Base-by-base conservation (phyloP, 2,113 vertebrate species). In the Silurus asotus region DNA sequence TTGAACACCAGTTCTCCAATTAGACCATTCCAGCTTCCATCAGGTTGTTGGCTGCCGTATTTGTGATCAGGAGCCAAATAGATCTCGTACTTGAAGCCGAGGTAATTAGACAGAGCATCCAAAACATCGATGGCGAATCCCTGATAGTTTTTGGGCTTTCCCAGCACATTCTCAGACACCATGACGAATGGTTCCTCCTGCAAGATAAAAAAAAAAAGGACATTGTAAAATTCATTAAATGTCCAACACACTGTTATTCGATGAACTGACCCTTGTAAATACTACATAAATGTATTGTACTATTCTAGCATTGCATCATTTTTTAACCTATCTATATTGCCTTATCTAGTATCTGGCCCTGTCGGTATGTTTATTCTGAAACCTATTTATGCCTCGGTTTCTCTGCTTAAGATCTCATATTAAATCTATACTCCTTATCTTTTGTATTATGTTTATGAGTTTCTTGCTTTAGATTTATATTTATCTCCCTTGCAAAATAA, bases 181-280 rank as follows among this genome's bases (percentile, higher is more conserved):
- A 99, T 99, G 83, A 99, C 98, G 88, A 99, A 99, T 15, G 98
- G 98, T 91, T 99, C 98, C 94, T 99, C 98, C 98, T 99, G 90
- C 11, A 95, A 91, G 77, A 79, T 0, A 49, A 77, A 86, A 87
- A 81, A 82, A 79, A 45, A 78, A 70, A 86, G 86, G 88, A 88
- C 0, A 55, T 58, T 19, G 25, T 0, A 70, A 53, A 56, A 80
- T 48, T 61, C 9, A 75, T 5, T 19, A 51, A 51, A n/a, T 23
- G n/a, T 28, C 53, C 75, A 77, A 55, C 6, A 25, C 7, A 5
- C 23, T 15, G 37, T 37, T 37, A 37, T 3, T 37, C 3, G 3
- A 37, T 37, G 37, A 37, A 37, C 37, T 37, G 37, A 37, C 37
- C 20, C 19, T 2, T 49, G 19, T 4, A 23, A 19, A 15, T 20